Percentiles rank a stretch among this genome's conserved stretches.
phyloP scores from a whole-genome alignment of 2,113 vertebrate species.

The Rallus limicola region DNA sequence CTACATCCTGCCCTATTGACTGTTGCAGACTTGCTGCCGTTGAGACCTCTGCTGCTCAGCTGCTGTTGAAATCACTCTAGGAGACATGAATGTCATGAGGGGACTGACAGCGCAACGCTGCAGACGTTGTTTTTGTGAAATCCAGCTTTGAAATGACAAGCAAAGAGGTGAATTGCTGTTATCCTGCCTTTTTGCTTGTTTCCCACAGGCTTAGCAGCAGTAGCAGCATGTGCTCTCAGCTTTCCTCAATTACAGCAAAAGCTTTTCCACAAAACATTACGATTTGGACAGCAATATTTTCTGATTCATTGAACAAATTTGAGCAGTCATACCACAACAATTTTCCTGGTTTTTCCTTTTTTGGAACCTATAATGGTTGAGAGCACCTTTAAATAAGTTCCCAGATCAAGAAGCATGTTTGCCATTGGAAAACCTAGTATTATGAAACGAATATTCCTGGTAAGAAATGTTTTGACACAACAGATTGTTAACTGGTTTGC shows the following conservation, averaged over 20 bases:
- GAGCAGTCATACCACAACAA: neutral
- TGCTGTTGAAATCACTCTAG: neutral
- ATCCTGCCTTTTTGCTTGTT: neutral
- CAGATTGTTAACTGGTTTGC: neutral
- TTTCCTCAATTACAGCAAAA: neutral
- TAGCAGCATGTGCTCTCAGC: neutral
- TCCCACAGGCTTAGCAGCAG: neutral
- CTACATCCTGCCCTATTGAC: neutral
- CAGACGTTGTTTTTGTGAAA: neutral
- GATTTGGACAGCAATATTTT: neutral
- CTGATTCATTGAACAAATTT: neutral
- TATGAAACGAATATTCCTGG: neutral
- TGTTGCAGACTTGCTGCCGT: neutral
- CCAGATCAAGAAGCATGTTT: neutral
- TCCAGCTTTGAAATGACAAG: neutral
- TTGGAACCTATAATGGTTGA: neutral
- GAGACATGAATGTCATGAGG: neutral
- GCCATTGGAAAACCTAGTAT: neutral
- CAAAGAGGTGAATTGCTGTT: neutral
- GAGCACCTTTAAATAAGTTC: neutral
- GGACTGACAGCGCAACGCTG: neutral
- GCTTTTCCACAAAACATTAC: neutral
- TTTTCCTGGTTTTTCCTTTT: neutral
- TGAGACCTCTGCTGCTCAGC: neutral
- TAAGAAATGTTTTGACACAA: neutral